A percentile compares a stretch with the other conserved stretches of the same genome.
These are phyloP conservation scores for Scomberomorus guttatus DNA, from an alignment of 2,797 vertebrate species.

Conservation along the genomic window DNA sequence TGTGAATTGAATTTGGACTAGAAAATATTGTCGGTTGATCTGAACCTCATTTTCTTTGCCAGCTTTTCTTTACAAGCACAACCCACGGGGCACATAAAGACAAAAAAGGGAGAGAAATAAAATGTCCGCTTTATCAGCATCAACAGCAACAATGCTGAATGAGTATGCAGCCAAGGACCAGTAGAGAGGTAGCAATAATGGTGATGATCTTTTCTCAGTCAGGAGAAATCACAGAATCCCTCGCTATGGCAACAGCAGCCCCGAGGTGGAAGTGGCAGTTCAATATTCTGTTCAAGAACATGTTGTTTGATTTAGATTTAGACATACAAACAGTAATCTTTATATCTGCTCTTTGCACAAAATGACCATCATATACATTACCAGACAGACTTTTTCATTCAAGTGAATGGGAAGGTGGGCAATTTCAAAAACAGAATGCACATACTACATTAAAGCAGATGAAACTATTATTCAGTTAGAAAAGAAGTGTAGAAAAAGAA, in stretches of 20 bases:
- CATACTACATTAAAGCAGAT: not conserved
- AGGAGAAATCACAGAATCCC: not conserved
- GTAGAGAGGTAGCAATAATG: not conserved
- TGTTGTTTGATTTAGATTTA: not conserved
- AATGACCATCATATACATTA: too few species aligned
- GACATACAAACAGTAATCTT: not conserved
- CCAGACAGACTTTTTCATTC: too few species aligned
- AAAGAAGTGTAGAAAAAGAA: too few species aligned
- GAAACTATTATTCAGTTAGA: too few species aligned
- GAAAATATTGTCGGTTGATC: not conserved
- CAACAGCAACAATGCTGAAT: not conserved
- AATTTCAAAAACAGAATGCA: not conserved
- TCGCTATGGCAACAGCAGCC: slow-evolving; percentile 1
- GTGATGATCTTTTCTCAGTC: not conserved
- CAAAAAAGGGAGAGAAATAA: not conserved
- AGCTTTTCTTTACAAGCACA: not conserved
- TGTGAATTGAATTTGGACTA: not conserved
- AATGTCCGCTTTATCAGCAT: not conserved
- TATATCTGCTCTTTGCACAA: not conserved
- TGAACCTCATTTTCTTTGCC: not conserved
- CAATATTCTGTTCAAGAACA: not conserved
- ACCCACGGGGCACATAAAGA: not conserved
- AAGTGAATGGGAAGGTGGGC: too few species aligned
- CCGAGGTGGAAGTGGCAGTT: not conserved
- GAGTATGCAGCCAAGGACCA: not conserved